A percentile compares a stretch with the other conserved stretches of the same genome.
Conservation (phyloP, 2,888 invertebrate species). For the Calameuta pallipes region DNA sequence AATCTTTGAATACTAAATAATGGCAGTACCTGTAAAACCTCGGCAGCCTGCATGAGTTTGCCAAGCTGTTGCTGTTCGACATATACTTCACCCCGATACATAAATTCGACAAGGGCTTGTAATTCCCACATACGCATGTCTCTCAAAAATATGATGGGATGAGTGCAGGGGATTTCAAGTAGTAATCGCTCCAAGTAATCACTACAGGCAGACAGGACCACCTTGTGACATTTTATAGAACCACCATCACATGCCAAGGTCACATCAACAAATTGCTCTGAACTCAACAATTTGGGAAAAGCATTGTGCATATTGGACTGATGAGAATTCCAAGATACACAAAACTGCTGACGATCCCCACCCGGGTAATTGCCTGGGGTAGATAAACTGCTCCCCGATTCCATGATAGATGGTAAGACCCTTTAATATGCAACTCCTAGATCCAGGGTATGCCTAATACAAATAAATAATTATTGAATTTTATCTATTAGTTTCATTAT, state of each 20-base stretch:
- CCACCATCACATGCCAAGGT: conserved; percentile 88
- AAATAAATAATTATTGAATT: neutral
- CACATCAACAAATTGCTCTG: conserved; percentile 88
- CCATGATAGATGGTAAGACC: conserved; percentile 40
- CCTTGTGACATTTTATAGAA: conserved; percentile 87
- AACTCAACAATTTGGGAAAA: conserved; percentile 80
- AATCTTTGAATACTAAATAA: neutral
- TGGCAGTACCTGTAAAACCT: conserved; percentile 57
- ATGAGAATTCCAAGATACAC: conserved; percentile 86
- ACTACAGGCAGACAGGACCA: conserved; percentile 86
- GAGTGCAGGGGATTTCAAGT: conserved; percentile 87
- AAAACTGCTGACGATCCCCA: conserved; percentile 71
- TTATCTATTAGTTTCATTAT: neutral
- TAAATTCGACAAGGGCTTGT: conserved; percentile 62
- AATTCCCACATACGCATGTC: conserved; percentile 74
- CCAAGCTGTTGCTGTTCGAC: conserved; percentile 62
- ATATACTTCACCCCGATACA: conserved; percentile 64
- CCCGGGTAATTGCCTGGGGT: conserved; percentile 56
- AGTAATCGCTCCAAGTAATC: conserved; percentile 85
- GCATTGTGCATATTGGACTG: conserved; percentile 83
- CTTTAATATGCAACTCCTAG: neutral
- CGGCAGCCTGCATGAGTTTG: conserved; percentile 62
- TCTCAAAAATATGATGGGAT: conserved; percentile 84
- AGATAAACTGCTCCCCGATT: conserved; percentile 55
- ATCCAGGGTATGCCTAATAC: neutral